phyloP scores from a whole-genome alignment of 2,888 invertebrate genomes.

The Tiliacea citrago region DNA sequence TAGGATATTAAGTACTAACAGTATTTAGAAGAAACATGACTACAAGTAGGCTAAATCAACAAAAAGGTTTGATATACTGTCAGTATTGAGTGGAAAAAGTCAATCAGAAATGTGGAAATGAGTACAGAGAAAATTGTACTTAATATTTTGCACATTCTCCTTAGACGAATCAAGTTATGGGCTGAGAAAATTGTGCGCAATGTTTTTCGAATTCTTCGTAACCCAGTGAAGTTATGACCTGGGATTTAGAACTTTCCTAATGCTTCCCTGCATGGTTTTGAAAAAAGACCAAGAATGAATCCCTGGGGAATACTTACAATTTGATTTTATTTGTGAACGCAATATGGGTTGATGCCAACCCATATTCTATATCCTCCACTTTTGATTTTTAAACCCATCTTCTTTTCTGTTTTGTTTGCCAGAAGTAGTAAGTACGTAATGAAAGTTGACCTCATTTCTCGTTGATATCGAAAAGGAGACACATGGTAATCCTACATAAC shows the following conservation, averaged over 20 bases:
- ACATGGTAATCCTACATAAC: conserved; percentile 6
- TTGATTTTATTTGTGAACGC: background rate
- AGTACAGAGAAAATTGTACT: conserved; percentile 24
- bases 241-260: conserved; percentile 14
- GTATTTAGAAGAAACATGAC: conserved; percentile 36
- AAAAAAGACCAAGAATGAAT: too few relatives aligned
- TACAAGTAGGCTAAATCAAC: conserved; percentile 41
- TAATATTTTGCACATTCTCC: conserved; percentile 25
- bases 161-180: conserved; percentile 31
- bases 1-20: conserved; percentile 43
- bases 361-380: too few relatives aligned
- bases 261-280: background rate
- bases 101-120: conserved; percentile 52
- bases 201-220: conserved; percentile 29
- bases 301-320: background rate
- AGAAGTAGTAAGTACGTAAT: background rate
- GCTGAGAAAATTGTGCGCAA: conserved; percentile 12
- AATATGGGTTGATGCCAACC: too few relatives aligned
- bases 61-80: conserved; percentile 52
- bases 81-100: conserved; percentile 29
- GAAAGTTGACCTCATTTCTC: background rate
- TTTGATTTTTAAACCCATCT: background rate
- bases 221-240: conserved; percentile 24
- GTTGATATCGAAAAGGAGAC: conserved; percentile 1
- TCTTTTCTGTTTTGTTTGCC: background rate